Percentiles rank a stretch among this genome's conserved stretches.
Evolutionary conservation across 2,113 vertebrate genomes (phyloP).

Genomic region (Stercorarius parasiticus): DNA sequence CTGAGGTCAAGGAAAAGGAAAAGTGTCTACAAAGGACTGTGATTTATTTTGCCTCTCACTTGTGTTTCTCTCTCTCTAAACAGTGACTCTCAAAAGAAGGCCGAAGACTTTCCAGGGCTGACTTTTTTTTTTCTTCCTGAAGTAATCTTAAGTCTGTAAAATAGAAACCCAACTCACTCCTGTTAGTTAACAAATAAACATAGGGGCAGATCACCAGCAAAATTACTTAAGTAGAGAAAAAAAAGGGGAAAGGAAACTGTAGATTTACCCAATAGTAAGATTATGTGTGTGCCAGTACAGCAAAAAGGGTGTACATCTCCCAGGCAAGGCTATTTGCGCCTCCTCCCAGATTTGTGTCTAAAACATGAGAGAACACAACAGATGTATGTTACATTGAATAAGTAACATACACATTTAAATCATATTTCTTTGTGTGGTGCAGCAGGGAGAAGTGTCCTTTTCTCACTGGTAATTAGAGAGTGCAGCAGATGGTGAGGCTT

Average conservation of each 20-base stretch:
- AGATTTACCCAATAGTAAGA: not conserved
- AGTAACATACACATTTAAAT: not conserved
- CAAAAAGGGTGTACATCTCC: not conserved
- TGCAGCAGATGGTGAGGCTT: conserved; percentile 9
- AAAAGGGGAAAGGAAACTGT: not conserved
- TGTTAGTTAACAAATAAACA: not conserved
- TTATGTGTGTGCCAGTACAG: not conserved
- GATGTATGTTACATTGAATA: not conserved
- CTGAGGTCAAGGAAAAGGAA: not conserved
- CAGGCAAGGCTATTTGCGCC: not conserved
- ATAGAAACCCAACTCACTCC: not conserved
- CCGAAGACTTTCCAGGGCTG: not conserved
- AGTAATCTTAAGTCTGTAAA: not conserved
- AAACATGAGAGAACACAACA: conserved; percentile 1
- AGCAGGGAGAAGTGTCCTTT: conserved; percentile 17
- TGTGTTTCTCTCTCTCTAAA: not conserved
- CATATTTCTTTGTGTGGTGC: conserved; percentile 3
- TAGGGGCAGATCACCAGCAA: not conserved
- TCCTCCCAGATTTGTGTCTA: not conserved
- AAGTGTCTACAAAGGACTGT: not conserved
- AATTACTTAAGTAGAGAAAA: not conserved
- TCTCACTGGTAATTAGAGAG: conserved; percentile 30
- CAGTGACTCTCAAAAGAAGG: not conserved
- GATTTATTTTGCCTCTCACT: not conserved
- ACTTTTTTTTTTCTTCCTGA: not conserved